Evolutionary conservation across 2,113 vertebrate genomes (phyloP).

Genomic region (Natator depressus): DNA sequence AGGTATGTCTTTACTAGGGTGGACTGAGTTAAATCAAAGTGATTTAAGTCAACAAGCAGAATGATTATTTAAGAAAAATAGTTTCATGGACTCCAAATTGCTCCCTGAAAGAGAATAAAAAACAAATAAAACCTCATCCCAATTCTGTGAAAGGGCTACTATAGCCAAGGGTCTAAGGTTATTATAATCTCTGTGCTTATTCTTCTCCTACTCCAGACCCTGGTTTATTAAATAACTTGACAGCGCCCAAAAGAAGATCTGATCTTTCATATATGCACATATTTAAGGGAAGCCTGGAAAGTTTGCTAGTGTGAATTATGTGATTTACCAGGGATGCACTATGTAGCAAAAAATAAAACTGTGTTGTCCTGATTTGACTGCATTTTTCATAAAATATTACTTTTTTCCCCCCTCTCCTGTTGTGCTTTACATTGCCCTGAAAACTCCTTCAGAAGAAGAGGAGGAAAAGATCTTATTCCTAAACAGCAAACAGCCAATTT

Average conservation of each 20-base stretch:
- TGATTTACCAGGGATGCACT: neutral
- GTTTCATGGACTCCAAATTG: neutral
- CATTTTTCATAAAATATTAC: neutral
- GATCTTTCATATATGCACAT: neutral
- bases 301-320: neutral
- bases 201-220: neutral
- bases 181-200: neutral
- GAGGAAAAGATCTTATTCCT: neutral
- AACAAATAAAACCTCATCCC: neutral
- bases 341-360: neutral
- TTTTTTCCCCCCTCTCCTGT: neutral
- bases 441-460: neutral
- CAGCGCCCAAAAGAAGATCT: neutral
- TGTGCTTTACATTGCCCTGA: neutral
- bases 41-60: neutral
- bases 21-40: neutral
- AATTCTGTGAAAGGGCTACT: neutral
- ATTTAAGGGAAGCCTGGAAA: neutral
- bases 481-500: rapidly evolving
- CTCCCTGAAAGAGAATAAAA: neutral
- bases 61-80: neutral
- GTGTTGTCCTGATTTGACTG: neutral
- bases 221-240: neutral
- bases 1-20: neutral
- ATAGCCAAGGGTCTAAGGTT: neutral